Percentiles rank a stretch among this genome's conserved stretches.
Conservation (phyloP, 2,797 vertebrate species). For the Meda fulgida region DNA sequence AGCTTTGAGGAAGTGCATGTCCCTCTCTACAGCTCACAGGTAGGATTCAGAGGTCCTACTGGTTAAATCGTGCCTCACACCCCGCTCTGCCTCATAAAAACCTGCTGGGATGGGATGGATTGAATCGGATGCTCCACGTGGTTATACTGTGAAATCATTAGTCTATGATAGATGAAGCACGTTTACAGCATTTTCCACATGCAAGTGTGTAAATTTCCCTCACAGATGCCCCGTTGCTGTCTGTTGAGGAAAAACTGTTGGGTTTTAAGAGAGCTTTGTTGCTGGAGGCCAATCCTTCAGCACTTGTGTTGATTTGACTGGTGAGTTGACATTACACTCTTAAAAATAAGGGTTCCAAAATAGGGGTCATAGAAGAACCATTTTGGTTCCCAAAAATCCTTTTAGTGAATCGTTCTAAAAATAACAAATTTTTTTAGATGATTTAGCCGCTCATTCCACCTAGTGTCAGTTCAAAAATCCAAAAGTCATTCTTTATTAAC, state of each 20-base stretch:
- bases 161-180: conserved; percentile 10
- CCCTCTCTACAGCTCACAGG: conserved; percentile 4
- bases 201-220: neutral
- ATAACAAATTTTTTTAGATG: too few relatives aligned
- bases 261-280: neutral
- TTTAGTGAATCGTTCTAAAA: too few relatives aligned
- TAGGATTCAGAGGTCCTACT: conserved; percentile 2
- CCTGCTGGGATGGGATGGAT: conserved; percentile 24
- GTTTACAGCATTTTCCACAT: conserved; percentile 3
- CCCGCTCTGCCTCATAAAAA: neutral
- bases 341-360: too few relatives aligned
- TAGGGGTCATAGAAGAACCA: too few relatives aligned
- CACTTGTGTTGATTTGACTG: neutral
- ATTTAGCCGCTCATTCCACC: too few relatives aligned
- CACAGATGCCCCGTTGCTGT: conserved; percentile 32
- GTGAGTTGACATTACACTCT: neutral
- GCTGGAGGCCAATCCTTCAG: neutral
- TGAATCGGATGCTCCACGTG: neutral
- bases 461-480: too few relatives aligned
- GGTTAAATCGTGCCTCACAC: conserved; percentile 13
- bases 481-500: too few relatives aligned
- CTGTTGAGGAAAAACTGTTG: conserved; percentile 27
- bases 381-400: too few relatives aligned
- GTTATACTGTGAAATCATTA: conserved; percentile 25
- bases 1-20: conserved; percentile 33